These are phyloP conservation scores for Ovibos moschatus DNA, from an alignment of 2,113 vertebrate species.

Conservation along the genomic window DNA sequence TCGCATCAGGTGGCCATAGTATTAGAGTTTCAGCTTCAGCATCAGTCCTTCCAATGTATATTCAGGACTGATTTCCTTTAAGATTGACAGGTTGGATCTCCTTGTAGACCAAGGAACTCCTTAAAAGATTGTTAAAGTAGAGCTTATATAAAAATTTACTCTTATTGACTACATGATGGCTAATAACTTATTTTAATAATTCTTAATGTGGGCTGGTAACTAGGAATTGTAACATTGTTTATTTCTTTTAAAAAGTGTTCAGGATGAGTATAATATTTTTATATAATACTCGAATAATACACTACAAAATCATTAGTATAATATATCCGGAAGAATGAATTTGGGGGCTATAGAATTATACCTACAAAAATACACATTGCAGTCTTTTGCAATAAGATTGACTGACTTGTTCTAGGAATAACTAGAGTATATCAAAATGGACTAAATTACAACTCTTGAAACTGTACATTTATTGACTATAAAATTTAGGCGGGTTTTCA, in stretches of 20 bases:
- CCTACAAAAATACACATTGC: not conserved
- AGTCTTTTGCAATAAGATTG: not conserved
- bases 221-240: not conserved
- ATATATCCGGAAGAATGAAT: not conserved
- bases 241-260: constrained; percentile 24
- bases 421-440: not conserved
- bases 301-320: constrained; percentile 6
- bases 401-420: not conserved
- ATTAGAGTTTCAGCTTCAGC: not conserved
- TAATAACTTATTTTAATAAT: not conserved
- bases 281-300: not conserved
- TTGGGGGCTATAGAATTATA: not conserved
- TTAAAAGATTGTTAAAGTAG: not conserved
- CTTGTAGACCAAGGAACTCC: not conserved
- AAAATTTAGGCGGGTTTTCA: not conserved
- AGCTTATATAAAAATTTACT: not conserved
- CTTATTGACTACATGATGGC: not conserved
- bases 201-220: not conserved
- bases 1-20: not conserved
- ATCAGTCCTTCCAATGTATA: not conserved
- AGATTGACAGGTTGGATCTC: not conserved
- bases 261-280: not conserved
- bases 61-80: not conserved
- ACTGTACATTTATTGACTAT: not conserved
- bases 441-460: not conserved